A percentile compares a stretch with the other conserved stretches of the same genome.
phyloP scores from a whole-genome alignment of 2,113 vertebrate species.

The Xiphias gladius region DNA sequence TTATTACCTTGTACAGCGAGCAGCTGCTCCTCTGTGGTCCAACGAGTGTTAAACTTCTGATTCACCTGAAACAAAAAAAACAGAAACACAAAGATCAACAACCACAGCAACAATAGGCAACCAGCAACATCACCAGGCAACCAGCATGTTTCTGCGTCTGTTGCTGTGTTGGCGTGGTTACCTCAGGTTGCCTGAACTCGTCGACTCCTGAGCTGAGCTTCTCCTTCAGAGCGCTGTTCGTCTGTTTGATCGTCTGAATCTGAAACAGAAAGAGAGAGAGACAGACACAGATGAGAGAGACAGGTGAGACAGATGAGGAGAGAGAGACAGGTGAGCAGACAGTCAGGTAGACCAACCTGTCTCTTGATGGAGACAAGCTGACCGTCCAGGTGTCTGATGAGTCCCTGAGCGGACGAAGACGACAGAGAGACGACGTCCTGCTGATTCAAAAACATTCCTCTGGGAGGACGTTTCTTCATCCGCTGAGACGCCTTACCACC shows the following conservation, averaged over 20 bases:
- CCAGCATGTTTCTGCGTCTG: too few species aligned
- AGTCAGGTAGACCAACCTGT: constrained; percentile 84
- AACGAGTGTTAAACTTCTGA: constrained; percentile 95
- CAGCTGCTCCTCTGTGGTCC: constrained; percentile 98
- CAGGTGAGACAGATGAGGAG: background rate
- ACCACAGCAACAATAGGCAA: background rate
- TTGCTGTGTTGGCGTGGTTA: constrained; percentile 70
- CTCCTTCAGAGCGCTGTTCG: constrained; percentile 93
- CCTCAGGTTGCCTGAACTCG: constrained; percentile 91
- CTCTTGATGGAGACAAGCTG: constrained; percentile 95
- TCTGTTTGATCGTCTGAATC: constrained; percentile 98
- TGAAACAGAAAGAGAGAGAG: constrained; percentile 62
- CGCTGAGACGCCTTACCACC: constrained; percentile 88
- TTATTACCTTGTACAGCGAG: constrained; percentile 95
- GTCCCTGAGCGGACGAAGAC: constrained; percentile 88
- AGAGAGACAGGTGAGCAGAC: background rate
- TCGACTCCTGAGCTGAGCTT: constrained; percentile 92
- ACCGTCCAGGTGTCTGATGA: constrained; percentile 93
- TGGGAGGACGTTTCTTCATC: constrained; percentile 94
- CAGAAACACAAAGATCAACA: background rate
- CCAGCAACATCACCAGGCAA: background rate
- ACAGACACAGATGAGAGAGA: background rate
- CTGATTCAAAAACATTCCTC: constrained; percentile 95
- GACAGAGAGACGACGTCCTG: constrained; percentile 93
- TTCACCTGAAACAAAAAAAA: constrained; percentile 82